These are phyloP conservation scores for Valencia hispanica DNA, from an alignment of 2,797 vertebrate species.

Conservation along the genomic window DNA sequence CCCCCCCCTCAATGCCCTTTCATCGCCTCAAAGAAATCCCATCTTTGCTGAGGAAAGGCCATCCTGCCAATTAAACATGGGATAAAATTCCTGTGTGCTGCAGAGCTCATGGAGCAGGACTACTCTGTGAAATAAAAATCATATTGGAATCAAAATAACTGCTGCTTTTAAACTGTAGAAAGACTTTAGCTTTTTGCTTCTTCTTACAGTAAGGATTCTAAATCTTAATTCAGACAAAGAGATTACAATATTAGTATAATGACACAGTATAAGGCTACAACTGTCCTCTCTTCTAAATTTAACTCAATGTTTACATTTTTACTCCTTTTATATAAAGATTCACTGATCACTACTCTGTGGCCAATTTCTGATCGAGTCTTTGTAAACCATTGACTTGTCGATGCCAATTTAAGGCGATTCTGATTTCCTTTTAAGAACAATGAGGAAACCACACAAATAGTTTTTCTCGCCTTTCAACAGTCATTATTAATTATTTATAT, in stretches of 20 bases:
- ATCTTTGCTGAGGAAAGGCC: conserved; percentile 67
- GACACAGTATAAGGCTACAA: not conserved
- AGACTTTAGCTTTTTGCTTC: not conserved
- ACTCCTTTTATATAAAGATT: not conserved
- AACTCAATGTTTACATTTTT: not conserved
- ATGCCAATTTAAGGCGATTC: not conserved
- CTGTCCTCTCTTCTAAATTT: not conserved
- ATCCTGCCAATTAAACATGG: conserved; percentile 65
- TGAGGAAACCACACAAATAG: not conserved
- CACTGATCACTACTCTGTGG: not conserved
- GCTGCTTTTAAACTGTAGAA: not conserved
- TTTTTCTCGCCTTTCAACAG: not conserved
- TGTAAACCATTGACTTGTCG: not conserved
- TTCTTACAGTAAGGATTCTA: not conserved
- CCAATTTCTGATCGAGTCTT: not conserved
- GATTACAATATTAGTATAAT: not conserved
- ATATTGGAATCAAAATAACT: conserved; percentile 20
- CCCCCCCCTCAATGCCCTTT: not conserved
- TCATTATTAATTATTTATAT: not conserved
- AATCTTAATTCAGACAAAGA: not conserved
- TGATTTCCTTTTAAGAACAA: not conserved
- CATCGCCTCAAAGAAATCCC: conserved; percentile 24
- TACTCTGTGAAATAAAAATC: conserved; percentile 32
- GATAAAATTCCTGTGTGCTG: conserved; percentile 48
- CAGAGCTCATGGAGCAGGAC: conserved; percentile 25